A percentile compares a stretch with the other conserved stretches of the same genome.
Conservation (phyloP, 92 coral and sea anemone species). For the Porites rus region DNA sequence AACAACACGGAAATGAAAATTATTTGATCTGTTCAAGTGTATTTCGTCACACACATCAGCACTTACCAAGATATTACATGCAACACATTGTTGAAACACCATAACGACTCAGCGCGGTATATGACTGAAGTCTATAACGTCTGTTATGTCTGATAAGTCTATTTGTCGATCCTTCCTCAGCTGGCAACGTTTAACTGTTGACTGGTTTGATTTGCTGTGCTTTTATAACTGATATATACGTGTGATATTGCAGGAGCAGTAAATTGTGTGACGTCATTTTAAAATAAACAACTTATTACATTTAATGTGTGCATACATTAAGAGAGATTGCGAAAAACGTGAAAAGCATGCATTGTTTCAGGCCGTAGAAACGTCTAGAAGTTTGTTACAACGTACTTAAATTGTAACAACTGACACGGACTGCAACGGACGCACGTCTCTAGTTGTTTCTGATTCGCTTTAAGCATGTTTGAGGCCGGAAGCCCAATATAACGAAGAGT, state of each 20-base stretch:
- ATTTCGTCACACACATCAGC: not conserved
- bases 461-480: too few species aligned
- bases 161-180: not conserved
- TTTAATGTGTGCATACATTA: not conserved
- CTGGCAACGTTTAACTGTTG: slow-evolving; percentile 20
- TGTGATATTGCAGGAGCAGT: not conserved
- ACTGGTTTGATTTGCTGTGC: not conserved
- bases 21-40: not conserved
- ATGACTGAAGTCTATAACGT: not conserved
- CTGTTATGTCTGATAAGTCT: not conserved
- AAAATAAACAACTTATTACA: not conserved
- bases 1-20: not conserved
- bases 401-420: not conserved
- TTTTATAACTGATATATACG: not conserved
- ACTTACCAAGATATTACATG: slow-evolving; percentile 36
- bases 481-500: too few species aligned
- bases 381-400: not conserved
- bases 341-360: slow-evolving; percentile 13
- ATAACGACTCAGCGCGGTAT: not conserved
- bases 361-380: not conserved
- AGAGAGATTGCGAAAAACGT: not conserved
- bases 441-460: not conserved
- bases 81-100: slow-evolving; percentile 38
- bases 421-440: slow-evolving; percentile 1
- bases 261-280: slow-evolving; percentile 23